Evolutionary conservation across 2,888 invertebrate genomes (phyloP).

Genomic region (Watsonalla cultraria): DNA sequence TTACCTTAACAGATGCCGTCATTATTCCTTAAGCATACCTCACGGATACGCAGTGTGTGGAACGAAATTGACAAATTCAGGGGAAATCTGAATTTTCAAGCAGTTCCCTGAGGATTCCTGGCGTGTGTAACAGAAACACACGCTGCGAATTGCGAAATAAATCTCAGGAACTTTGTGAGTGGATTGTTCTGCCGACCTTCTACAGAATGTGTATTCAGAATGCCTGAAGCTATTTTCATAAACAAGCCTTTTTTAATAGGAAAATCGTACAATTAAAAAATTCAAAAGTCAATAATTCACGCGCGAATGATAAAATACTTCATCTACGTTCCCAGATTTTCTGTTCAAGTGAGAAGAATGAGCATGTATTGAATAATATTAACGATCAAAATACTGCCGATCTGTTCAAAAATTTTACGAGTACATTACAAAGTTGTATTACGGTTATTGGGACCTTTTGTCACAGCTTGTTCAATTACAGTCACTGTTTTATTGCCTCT

Average conservation of each 20-base stretch:
- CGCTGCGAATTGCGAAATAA: background rate
- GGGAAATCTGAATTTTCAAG: constrained; percentile 10
- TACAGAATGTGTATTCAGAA: too few species aligned
- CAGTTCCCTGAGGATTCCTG: constrained; percentile 4
- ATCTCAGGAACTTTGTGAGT: background rate
- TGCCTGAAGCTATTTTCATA: too few species aligned
- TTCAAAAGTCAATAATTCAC: too few species aligned
- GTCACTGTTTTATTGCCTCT: constrained; percentile 21
- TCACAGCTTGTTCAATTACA: constrained; percentile 19
- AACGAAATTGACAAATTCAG: constrained; percentile 38
- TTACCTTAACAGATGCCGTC: constrained; percentile 67
- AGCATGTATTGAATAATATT: background rate
- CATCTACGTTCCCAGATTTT: too few species aligned
- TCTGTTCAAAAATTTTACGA: background rate
- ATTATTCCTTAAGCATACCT: constrained; percentile 61
- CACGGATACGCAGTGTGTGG: constrained; percentile 29
- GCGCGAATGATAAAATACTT: too few species aligned
- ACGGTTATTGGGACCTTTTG: constrained; percentile 24
- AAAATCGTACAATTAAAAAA: too few species aligned
- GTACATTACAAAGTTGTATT: constrained; percentile 19
- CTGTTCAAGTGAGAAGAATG: too few species aligned
- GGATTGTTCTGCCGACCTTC: background rate
- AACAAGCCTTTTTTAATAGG: too few species aligned
- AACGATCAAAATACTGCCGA: background rate
- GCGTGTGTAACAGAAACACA: constrained; percentile 16